Conservation (phyloP, 2,888 invertebrate genomes). For the Tubiluchus corallicola region DNA sequence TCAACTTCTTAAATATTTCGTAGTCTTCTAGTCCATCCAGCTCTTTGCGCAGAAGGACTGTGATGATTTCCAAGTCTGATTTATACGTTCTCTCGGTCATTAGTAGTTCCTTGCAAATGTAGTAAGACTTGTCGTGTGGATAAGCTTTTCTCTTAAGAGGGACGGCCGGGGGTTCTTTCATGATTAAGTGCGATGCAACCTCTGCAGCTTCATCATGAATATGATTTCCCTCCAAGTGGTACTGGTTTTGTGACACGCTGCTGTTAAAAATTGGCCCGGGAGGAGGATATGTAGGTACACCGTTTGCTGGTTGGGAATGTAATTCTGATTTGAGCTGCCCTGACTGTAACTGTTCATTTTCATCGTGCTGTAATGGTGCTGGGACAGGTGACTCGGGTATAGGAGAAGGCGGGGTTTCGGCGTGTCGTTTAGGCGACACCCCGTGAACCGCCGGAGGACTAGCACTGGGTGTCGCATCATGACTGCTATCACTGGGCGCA, state of each 20-base stretch:
- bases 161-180: background rate
- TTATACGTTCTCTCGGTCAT: slow-evolving; percentile 92
- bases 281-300: background rate
- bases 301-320: background rate
- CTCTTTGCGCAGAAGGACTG: background rate
- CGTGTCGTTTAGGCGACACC: background rate
- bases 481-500: slow-evolving; percentile 11
- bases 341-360: too few species aligned
- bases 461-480: background rate
- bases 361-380: too few species aligned
- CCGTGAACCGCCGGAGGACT: background rate
- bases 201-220: too few species aligned
- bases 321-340: too few species aligned
- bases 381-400: slow-evolving; percentile 6
- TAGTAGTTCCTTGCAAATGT: slow-evolving; percentile 54
- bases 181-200: background rate
- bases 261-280: background rate
- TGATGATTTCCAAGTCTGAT: slow-evolving; percentile 71
- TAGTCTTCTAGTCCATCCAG: background rate
- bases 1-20: slow-evolving; percentile 37
- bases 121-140: slow-evolving; percentile 24
- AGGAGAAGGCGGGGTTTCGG: slow-evolving; percentile 14
- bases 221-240: background rate
- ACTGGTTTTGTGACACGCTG: background rate
- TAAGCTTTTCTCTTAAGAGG: background rate